Evolutionary conservation across 1,140 invertebrate species (phyloP).

Genomic region (Seison nebaliae): DNA sequence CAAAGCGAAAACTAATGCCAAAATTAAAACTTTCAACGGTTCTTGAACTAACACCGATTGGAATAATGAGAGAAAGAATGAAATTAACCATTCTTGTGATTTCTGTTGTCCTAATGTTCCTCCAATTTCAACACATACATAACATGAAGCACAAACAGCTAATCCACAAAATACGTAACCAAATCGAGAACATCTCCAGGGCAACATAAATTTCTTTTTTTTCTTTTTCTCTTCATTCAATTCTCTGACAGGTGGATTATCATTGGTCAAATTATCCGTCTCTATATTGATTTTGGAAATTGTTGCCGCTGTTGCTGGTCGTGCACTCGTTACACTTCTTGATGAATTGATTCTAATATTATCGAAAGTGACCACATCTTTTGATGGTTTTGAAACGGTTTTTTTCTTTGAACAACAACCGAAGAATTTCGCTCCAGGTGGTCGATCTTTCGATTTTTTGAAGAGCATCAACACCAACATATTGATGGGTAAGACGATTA

Average conservation of each 20-base stretch:
- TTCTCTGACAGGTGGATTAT: no score
- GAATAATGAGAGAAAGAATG: constrained; percentile 25
- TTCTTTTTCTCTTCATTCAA: no score
- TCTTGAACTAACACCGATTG: constrained; percentile 25
- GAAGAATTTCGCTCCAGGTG: no score
- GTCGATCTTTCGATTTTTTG: constrained; percentile 19
- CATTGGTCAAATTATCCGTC: no score
- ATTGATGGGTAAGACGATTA: constrained; percentile 22
- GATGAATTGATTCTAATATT: no score
- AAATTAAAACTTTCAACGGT: constrained; percentile 28
- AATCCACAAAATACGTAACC: no score
- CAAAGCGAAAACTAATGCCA: constrained; percentile 31
- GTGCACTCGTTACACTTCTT: no score
- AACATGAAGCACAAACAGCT: constrained; percentile 26
- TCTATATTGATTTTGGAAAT: no score
- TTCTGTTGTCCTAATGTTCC: constrained; percentile 25
- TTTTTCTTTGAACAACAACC: constrained; percentile 13
- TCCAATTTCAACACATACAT: no score
- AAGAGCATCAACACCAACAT: constrained; percentile 22
- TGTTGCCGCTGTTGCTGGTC: constrained; percentile 1
- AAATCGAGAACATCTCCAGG: no score
- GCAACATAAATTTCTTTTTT: no score
- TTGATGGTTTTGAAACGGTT: constrained; percentile 12
- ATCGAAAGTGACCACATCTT: no score
- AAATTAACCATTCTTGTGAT: constrained; percentile 24